Evolutionary conservation across 2,797 vertebrate species (phyloP).

Genomic region (Sebastes flavidus): DNA sequence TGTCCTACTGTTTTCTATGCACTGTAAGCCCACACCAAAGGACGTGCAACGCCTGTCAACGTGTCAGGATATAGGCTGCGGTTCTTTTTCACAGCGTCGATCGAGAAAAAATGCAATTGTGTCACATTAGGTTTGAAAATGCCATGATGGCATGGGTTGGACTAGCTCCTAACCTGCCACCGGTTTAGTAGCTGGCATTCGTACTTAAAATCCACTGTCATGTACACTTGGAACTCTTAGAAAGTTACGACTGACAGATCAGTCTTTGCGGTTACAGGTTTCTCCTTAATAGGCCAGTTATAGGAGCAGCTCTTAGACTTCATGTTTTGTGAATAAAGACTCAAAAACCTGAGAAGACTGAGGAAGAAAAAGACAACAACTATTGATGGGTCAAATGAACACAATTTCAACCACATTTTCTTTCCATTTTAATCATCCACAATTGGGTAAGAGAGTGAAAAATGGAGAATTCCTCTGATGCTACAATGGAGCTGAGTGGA

Average conservation of each 20-base stretch:
- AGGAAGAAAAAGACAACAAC: background rate
- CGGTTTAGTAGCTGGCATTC: background rate
- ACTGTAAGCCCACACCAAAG: background rate
- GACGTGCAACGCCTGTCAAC: background rate
- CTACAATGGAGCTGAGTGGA: background rate
- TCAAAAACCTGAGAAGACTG: background rate
- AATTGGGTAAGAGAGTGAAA: background rate
- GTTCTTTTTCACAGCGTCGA: background rate
- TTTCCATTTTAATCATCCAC: background rate
- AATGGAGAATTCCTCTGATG: background rate
- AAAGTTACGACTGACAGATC: background rate
- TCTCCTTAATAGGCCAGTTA: background rate
- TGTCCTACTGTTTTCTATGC: background rate
- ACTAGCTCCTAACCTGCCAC: background rate
- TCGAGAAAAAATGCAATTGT: background rate
- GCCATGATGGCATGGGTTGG: background rate
- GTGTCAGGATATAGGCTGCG: background rate
- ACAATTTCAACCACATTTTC: background rate
- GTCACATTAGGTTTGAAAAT: background rate
- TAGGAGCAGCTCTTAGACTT: background rate
- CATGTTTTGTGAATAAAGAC: background rate
- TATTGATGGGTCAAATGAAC: background rate
- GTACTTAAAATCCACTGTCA: background rate
- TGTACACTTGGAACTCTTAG: background rate
- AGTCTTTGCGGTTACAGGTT: background rate